Base-by-base conservation (phyloP, 2,113 vertebrate species). In the Lepus americanus region DNA sequence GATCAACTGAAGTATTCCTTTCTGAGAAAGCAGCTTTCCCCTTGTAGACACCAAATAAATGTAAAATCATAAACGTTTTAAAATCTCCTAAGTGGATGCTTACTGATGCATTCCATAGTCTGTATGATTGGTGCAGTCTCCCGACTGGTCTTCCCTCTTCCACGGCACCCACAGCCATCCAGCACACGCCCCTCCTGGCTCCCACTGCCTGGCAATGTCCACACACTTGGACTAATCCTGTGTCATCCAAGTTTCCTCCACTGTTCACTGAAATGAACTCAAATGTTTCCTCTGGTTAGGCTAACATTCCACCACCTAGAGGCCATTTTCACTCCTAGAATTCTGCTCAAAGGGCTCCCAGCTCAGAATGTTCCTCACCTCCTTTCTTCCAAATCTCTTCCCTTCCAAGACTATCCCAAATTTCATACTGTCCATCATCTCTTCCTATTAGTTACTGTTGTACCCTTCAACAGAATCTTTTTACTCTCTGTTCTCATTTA, bases 11-110 rank as follows among this genome's bases (percentile, higher is more conserved):
- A 64, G 13, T 14, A 55, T 69, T 3, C 22, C 44, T 59, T 27
- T 66, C 55, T 51, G 51, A 85, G 29, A 80, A 94, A 67, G 6
- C 31, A 92, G 3, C 3, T 80, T 97, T 53, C 63, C 11, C 25
- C 49, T 95, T 10, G 69, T n/a, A 70, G 80, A 36, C 66, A 95
- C 90, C 49, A 77, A 90, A 2, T 67, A 93, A 13, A 33, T 33
- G 3, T 1, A 59, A 33, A 63, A 74, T 76, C 6, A 66, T 90
- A 22, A 96, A 78, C 3, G 33, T 67, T 88, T 91, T 70, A 87
- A 61, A 77, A 67, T 44, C n/a, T 29, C 13, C 9, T 14, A 13
- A 84, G 16, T 76, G 29, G 10, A 23, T 63, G 53, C 4, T 33
- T 74, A 89, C 53, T 49, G 29, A 69, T 64, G 22, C 36, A 91